Evolutionary conservation across 2,797 vertebrate genomes (phyloP), one percentile per base, ranked within the genome.

Genomic region (Allobates femoralis): DNA sequence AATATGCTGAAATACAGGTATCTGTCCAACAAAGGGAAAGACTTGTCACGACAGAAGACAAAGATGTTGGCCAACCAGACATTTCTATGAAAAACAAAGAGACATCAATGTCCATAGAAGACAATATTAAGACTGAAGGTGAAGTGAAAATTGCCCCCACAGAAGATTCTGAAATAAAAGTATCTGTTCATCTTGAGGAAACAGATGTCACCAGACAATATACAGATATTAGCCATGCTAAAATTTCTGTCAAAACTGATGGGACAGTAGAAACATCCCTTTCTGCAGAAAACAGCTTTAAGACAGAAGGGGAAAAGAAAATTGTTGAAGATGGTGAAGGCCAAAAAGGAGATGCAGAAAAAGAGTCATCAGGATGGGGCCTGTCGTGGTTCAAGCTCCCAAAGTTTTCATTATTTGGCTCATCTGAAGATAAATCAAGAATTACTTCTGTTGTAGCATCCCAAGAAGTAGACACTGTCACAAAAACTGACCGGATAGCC

Each of bases 351-450:
- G 30, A 79, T 32, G 5, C 55, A 77, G 56, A 77, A 66, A n/a
- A 26, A 53, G 58, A 76, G 41, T 76, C 73, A 32, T 50, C 37
- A 1, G 73, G 37, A 19, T 84, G 55, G 71, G 51, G 30, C 23
- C 12, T 77, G 11, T 18, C 71, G 8, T 8, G 26, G 14, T 66
- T 76, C 41, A 34, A 32, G 3, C 19, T 67, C 41, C 79, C 58
- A 46, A 77, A 64, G 46, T 5, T 76, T 15, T 19, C 82, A 64
- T 64, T 84, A 46, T 53, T 76, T 23, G 4, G 58, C 19, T 66
- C 28, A 77, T 76, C 71, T 76, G 73, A 84, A 15, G 23, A 21
- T 1, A 32, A 64, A 2, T 16, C 71, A n/a, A 74, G 32, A 60
- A 34, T 34, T 3, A 14, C 28, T 51, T 53, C 23, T 18, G 16